Conservation (phyloP, 2,888 invertebrate genomes). For the Drosophila formosana region DNA sequence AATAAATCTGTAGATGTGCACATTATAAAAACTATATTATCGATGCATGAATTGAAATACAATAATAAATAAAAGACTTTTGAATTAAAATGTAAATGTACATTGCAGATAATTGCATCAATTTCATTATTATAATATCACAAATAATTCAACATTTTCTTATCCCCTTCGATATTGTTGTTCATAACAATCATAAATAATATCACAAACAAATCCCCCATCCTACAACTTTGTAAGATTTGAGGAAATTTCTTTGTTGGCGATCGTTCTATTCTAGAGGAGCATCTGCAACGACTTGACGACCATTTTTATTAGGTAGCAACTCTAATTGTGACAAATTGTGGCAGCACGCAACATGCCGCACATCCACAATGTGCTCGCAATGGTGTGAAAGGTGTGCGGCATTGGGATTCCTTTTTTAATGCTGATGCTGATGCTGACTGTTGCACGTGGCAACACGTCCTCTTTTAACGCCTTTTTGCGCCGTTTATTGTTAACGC, state of each 20-base stretch:
- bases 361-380: not conserved
- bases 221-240: too few relatives aligned
- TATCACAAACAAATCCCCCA: not conserved
- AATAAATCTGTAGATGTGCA: not conserved
- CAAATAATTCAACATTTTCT: too few relatives aligned
- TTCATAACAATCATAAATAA: not conserved
- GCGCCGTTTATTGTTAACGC: conserved; percentile 51
- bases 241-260: not conserved
- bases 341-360: conserved; percentile 21
- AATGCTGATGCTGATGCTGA: not conserved
- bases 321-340: conserved; percentile 68
- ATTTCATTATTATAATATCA: too few relatives aligned
- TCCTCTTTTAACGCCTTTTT: conserved; percentile 10
- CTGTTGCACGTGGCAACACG: conserved; percentile 20
- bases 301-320: conserved; percentile 41
- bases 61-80: too few relatives aligned
- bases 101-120: too few relatives aligned
- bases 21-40: not conserved
- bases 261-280: not conserved
- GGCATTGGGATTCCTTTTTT: conserved; percentile 16
- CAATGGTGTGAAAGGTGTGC: conserved; percentile 11
- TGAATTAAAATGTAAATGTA: too few relatives aligned
- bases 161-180: too few relatives aligned
- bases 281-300: not conserved
- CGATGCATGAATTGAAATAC: too few relatives aligned